A percentile compares a stretch with the other conserved stretches of the same genome.
Evolutionary conservation across 2,888 invertebrate species (phyloP).

Genomic region (Alloscopus bannaensis): DNA sequence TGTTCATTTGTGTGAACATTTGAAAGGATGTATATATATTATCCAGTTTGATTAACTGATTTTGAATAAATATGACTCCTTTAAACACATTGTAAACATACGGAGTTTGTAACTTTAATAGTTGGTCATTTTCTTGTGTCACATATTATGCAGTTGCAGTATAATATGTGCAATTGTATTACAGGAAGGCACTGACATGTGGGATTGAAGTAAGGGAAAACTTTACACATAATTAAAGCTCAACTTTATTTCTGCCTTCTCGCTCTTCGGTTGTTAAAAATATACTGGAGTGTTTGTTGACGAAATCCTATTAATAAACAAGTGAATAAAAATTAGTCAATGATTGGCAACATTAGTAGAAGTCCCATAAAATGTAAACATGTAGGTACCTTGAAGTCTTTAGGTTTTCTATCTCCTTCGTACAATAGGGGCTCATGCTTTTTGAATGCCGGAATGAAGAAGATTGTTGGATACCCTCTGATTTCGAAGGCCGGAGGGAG

Average conservation of each 20-base stretch:
- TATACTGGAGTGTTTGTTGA: slow-evolving; percentile 67
- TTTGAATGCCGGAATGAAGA: slow-evolving; percentile 75
- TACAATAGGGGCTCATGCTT: slow-evolving; percentile 75
- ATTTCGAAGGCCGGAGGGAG: slow-evolving; percentile 74
- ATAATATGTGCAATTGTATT: not conserved
- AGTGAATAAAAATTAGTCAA: slow-evolving; percentile 15
- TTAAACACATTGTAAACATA: too few relatives aligned
- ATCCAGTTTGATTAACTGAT: too few relatives aligned
- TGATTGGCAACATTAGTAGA: not conserved
- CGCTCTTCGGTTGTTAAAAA: slow-evolving; percentile 68
- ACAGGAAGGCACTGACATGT: not conserved
- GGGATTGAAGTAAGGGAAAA: not conserved
- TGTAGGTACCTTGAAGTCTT: slow-evolving; percentile 74
- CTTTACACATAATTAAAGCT: slow-evolving; percentile 57
- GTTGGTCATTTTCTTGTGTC: too few relatives aligned
- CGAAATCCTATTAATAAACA: slow-evolving; percentile 60
- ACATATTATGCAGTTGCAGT: too few relatives aligned
- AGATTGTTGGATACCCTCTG: slow-evolving; percentile 75
- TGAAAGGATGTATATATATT: too few relatives aligned
- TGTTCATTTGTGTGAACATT: too few relatives aligned
- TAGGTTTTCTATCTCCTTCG: slow-evolving; percentile 74
- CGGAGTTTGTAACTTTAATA: too few relatives aligned
- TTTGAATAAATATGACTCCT: too few relatives aligned
- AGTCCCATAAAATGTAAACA: not conserved
- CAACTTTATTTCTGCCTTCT: slow-evolving; percentile 71